Conservation (phyloP, 2,797 vertebrate species). For the Cichlasoma orientale region DNA sequence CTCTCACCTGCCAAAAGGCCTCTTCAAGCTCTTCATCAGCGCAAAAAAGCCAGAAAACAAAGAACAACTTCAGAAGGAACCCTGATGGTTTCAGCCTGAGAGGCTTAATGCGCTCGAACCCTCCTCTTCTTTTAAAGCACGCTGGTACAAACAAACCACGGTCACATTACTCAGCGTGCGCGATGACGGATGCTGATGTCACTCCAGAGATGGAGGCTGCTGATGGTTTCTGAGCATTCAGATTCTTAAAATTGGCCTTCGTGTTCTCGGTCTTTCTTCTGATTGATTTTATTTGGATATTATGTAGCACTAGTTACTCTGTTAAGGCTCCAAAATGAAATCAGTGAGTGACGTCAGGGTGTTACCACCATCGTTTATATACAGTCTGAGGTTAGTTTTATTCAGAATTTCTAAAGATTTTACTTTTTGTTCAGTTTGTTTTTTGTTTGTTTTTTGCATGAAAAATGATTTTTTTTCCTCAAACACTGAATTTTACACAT, state of each 20-base stretch:
- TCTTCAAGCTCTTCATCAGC: neutral
- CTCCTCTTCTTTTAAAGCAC: neutral
- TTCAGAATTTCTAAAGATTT: too few species aligned
- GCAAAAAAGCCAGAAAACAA: constrained; percentile 12
- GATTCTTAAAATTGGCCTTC: neutral
- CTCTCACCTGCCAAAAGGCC: neutral
- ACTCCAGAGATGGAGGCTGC: neutral
- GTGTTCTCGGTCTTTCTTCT: neutral
- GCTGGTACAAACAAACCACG: neutral
- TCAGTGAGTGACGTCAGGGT: neutral
- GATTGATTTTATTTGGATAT: neutral
- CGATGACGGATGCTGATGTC: too few species aligned
- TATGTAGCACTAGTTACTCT: neutral
- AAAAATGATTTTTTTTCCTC: too few species aligned
- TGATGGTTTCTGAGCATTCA: neutral
- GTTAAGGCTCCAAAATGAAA: neutral
- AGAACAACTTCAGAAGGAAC: neutral
- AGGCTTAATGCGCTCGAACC: neutral
- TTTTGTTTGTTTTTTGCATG: too few species aligned
- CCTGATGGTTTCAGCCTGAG: neutral
- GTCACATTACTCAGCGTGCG: neutral
- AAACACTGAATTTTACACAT: neutral
- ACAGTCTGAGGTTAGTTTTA: neutral
- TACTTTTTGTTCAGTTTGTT: too few species aligned
- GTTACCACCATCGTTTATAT: neutral